A percentile compares a stretch with the other conserved stretches of the same genome.
phyloP scores from a whole-genome alignment of 2,888 invertebrate genomes.

The Tholera decimalis region DNA sequence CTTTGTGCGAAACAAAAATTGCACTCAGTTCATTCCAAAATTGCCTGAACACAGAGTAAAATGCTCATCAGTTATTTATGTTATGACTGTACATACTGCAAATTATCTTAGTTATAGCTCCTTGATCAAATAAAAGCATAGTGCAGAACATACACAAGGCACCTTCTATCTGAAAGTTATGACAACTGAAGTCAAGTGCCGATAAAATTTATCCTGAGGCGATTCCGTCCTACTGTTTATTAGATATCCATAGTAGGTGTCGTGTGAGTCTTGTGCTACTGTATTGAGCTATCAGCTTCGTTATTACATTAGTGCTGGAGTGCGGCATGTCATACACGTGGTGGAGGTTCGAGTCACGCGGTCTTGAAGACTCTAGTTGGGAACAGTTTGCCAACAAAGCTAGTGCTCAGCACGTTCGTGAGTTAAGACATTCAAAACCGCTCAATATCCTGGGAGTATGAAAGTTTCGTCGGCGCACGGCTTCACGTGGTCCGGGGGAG shows the following conservation, averaged over 20 bases:
- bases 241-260: slow-evolving; percentile 26
- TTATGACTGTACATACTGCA: not conserved
- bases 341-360: slow-evolving; percentile 70
- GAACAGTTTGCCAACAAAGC: slow-evolving; percentile 87
- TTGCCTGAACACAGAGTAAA: not conserved
- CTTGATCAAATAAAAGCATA: slow-evolving; percentile 17
- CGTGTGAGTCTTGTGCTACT: not conserved
- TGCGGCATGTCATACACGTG: slow-evolving; percentile 58
- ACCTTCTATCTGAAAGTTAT: slow-evolving; percentile 39
- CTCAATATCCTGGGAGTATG: slow-evolving; percentile 91
- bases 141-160: slow-evolving; percentile 19
- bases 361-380: slow-evolving; percentile 73
- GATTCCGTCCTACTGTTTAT: slow-evolving; percentile 24
- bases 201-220: slow-evolving; percentile 16
- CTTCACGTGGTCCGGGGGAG: slow-evolving; percentile 90
- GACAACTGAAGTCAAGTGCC: slow-evolving; percentile 30
- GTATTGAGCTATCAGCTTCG: slow-evolving; percentile 32
- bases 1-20: not conserved
- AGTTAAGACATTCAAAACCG: slow-evolving; percentile 92
- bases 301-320: slow-evolving; percentile 51
- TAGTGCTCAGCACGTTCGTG: slow-evolving; percentile 85
- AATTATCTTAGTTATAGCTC: not conserved
- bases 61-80: not conserved
- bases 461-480: slow-evolving; percentile 91
- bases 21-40: not conserved